Evolutionary conservation across 2,888 invertebrate species (phyloP).

Genomic region (Aphrophora alni): DNA sequence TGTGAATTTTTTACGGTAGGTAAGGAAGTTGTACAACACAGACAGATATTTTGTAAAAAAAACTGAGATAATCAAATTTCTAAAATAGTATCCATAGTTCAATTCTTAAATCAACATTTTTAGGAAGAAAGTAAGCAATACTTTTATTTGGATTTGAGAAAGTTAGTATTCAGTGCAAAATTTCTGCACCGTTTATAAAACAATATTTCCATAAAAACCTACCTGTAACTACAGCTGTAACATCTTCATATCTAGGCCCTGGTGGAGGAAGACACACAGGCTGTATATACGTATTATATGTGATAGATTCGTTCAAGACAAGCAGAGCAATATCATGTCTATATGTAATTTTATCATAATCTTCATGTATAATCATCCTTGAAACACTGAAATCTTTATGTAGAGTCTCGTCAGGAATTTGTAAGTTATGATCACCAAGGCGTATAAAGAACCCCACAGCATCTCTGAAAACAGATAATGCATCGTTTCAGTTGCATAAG

Average conservation of each 20-base stretch:
- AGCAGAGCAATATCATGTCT: constrained; percentile 81
- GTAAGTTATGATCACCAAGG: constrained; percentile 83
- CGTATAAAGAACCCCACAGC: constrained; percentile 68
- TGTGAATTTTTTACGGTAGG: too few relatives aligned
- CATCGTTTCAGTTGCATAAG: too few relatives aligned
- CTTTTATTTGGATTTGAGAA: not conserved
- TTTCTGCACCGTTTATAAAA: not conserved
- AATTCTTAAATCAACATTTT: too few relatives aligned
- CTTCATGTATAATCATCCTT: constrained; percentile 70
- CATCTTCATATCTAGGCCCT: constrained; percentile 58
- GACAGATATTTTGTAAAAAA: too few relatives aligned
- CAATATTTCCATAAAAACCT: too few relatives aligned
- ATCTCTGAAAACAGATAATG: too few relatives aligned
- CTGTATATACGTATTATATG: constrained; percentile 81
- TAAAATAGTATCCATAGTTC: too few relatives aligned
- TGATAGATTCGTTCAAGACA: constrained; percentile 68
- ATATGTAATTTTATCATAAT: constrained; percentile 71
- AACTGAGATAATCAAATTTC: too few relatives aligned
- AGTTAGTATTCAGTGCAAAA: too few relatives aligned
- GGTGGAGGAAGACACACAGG: constrained; percentile 82
- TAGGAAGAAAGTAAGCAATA: too few relatives aligned
- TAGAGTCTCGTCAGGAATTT: constrained; percentile 69
- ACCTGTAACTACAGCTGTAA: constrained; percentile 54
- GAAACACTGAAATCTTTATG: constrained; percentile 72
- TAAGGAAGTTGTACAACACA: too few relatives aligned